Evolutionary conservation across 2,888 invertebrate genomes (phyloP), one percentile per base, ranked within the genome.

Genomic region (Biston stratarius): DNA sequence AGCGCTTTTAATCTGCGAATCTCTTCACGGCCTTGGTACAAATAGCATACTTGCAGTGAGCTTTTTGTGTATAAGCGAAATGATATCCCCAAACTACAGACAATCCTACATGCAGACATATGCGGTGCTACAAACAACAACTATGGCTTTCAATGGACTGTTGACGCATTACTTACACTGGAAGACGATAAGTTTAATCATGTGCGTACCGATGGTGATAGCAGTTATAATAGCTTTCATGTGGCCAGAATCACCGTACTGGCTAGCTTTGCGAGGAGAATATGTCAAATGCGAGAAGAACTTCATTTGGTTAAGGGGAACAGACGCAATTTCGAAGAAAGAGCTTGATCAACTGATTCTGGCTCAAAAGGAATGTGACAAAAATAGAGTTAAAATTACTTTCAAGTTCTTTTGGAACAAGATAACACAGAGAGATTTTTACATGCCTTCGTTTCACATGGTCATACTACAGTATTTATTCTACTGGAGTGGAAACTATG

Each of bases 191-290:
- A 53, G 64, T 38, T 10, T 67, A 11, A 58, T 53, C 38, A 53
- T 53, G 52, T 38, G 36, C 10, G 52, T 73, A 12, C 70, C 70
- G 0, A 57, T 71, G 36, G 9, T 67, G 7, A n/a, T 72, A 12
- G 72, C 72, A 36, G 48, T 70, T 0, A 8, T 61, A 9, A 59
- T 65, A 12, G 68, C 66, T 6, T 69, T 49, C 36, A 45, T 71
- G 38, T 76, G 73, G 72, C 74, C 75, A 8, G 74, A 76, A 47
- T 74, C 75, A 0, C 75, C 75, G 0, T 64, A 65, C 9, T 76
- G 74, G 75, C 63, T 76, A 15, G 75, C 75, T 11, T 64, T 55
- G 14, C 73, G 65, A 55, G 72, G 69, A 9, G 56, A 73, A 38
- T 71, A 65, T 12, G 66, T 65, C 6, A 63, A 56, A 59, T 74